phyloP scores from a whole-genome alignment of 2,113 vertebrate species.

The Taxidea taxus region DNA sequence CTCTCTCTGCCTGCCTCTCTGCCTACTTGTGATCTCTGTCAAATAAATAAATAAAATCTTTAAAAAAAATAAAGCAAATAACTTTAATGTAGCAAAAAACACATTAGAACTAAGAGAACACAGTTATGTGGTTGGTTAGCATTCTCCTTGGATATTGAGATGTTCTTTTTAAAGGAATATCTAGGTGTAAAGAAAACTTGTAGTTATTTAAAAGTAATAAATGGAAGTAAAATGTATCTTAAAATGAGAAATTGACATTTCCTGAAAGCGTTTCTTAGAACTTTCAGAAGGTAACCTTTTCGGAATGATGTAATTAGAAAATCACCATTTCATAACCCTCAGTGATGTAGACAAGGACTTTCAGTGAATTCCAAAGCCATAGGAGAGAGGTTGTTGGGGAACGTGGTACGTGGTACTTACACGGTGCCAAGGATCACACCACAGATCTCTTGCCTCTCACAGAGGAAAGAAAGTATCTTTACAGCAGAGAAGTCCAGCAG shows the following conservation, averaged over 20 bases:
- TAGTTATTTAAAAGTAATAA: conserved; percentile 46
- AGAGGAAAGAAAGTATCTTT: conserved; percentile 2
- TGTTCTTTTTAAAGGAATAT: not conserved
- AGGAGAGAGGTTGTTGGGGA: not conserved
- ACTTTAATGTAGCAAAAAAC: conserved; percentile 7
- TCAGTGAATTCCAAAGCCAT: not conserved
- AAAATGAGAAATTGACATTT: conserved; percentile 36
- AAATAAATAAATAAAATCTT: too few species aligned
- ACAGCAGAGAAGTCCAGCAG: not conserved
- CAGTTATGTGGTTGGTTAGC: not conserved
- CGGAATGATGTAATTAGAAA: conserved; percentile 28
- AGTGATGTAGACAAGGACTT: conserved; percentile 15
- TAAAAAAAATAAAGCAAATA: conserved; percentile 42
- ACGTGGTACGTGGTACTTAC: not conserved
- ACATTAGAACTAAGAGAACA: not conserved
- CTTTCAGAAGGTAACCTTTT: not conserved
- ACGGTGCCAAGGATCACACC: not conserved
- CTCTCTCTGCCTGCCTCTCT: too few species aligned
- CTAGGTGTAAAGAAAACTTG: not conserved
- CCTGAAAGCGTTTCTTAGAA: conserved; percentile 34
- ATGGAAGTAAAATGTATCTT: not conserved
- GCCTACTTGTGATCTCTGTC: too few species aligned
- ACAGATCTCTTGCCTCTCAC: not conserved
- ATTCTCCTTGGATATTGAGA: not conserved
- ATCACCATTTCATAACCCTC: not conserved